Base-by-base conservation (phyloP, 2,888 invertebrate species). In the Pterostichus madidus region DNA sequence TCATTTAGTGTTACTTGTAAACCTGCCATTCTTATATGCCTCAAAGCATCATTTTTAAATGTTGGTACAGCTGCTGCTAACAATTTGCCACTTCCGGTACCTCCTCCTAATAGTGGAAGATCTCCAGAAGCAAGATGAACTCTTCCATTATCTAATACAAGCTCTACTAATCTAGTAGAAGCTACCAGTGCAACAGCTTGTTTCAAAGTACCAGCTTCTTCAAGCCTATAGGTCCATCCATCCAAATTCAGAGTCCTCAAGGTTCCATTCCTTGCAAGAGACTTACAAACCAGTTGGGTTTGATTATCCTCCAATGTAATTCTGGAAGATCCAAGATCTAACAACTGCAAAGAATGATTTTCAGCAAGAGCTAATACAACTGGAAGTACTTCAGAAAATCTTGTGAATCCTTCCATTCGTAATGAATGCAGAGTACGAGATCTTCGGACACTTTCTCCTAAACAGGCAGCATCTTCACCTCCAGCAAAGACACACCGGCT, bases 191-290 rank as follows among this genome's bases (percentile, higher is more conserved):
- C 90, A 80, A 91, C 89, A 85, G 92, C 89, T 59, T 91, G 90
- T 24, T 91, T 89, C 79, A 92, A 86, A 31, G 91, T 91, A 64
- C 89, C 90, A 76, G 90, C 89, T 86, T 91, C 90, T 90, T 92
- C 92, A 85, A 92, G 90, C 86, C 92, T 89, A 85, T 92, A 91
- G 59, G 91, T 92, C 92, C 92, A 92, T 84, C 92, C 92, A 85
- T 92, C 92, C 84, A 92, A 88, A 85, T 91, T 91, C 73, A 92
- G 89, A 17, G 92, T 88, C 53, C 91, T 87, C 3, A 92, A 89
- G 4, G 91, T 91, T 2, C 87, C 87, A 85, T 91, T 91, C 84
- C 90, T 89, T 13, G 90, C 89, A 15, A 91, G 87, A n/a, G 91
- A 90, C 84, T 90, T 90, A 84, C 91, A 90, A 2, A 91, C 88